Evolutionary conservation across 2,797 vertebrate species (phyloP), one percentile per base, ranked within the genome.

Genomic region (Chelonia mydas): DNA sequence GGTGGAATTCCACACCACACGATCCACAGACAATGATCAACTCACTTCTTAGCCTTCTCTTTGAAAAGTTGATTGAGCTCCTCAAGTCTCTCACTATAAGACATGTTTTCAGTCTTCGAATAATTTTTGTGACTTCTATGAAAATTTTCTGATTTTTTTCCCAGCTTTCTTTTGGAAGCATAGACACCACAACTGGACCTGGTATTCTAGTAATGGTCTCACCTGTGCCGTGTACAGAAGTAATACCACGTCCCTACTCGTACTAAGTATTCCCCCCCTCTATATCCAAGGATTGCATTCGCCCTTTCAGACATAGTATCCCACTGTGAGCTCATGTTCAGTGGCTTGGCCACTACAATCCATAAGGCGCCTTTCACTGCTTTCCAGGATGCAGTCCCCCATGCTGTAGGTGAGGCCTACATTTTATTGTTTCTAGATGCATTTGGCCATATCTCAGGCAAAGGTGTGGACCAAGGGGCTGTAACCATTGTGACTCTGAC

Each of bases 361-460:
- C 57, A 59, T 59, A 28, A 31, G 27, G 55, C 59, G 55, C 55
- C 11, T 59, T 59, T 59, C 12, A 13, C 55, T 59, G 55, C 25
- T 59, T 59, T 59, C 25, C 27, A 59, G 11, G 27, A 59, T 59
- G 28, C 55, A 59, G 55, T 59, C 55, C 27, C 23, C 55, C 11
- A 28, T 59, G 27, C 55, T 31, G 27, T 6, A 59, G 54, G 27
- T 59, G 28, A 28, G 55, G 27, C 55, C 55, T 59, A 59, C 11
- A 2, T 59, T 59, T 13, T 59, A 59, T 31, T 59, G 27, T 28
- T 59, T 59, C 55, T 59, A 59, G 55, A 59, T 59, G 23, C 86
- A 33, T 96, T 86, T 95, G 51, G 41, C 15, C 51, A 37, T 76
- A 50, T 95, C 61, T 89, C 93, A 87, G 25, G 93, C 74, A 92